Evolutionary conservation across 2,888 invertebrate species (phyloP), one percentile per base, ranked within the genome.

Genomic region (Nipponacmea schrenckii): DNA sequence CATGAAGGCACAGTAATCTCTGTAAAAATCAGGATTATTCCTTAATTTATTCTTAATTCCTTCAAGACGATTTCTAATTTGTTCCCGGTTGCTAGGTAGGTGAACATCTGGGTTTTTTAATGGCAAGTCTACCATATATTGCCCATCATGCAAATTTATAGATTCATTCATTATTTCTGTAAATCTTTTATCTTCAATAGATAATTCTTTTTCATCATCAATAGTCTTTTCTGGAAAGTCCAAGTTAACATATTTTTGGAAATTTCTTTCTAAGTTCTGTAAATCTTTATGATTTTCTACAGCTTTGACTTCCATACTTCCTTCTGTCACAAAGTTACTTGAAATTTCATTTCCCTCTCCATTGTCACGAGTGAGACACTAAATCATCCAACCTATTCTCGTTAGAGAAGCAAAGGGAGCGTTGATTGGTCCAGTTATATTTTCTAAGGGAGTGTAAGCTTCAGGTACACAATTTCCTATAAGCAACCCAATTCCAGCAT

Each of bases 1-100:
- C 76, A 72, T 76, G 62, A 74, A 76, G 8, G 48, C 24, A 17
- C 14, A 31, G 64, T 72, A 71, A 24, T 70, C 66, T 31, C 56
- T 39, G 39, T 39, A 10, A 39, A 39, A 39, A 39, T 39, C 39
- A 39, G 39, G 39, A 39, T 39, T 39, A 39, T 39, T 10, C 39
- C 8, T 39, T 39, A 39, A 7, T 39, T 50, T 68, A 17, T 24
- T 15, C 46, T 46, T 39, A 10, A 72, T 26, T 31, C 31, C 63
- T 8, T 48, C 46, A 20, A 72, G 45, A 14, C 64, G 31, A 39
- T 63, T 31, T 46, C 39, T 8, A 7, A 68, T 68, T 20, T 64
- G 31, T 24, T 15, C 14, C 17, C 24, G 27, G 62, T 72, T 72
- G 63, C 64, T 64, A 24, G 72, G 72, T 39, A 72, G 56, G n/a